phyloP scores from a whole-genome alignment of 1,140 invertebrate species.

The Drosophila subpulchrella region DNA sequence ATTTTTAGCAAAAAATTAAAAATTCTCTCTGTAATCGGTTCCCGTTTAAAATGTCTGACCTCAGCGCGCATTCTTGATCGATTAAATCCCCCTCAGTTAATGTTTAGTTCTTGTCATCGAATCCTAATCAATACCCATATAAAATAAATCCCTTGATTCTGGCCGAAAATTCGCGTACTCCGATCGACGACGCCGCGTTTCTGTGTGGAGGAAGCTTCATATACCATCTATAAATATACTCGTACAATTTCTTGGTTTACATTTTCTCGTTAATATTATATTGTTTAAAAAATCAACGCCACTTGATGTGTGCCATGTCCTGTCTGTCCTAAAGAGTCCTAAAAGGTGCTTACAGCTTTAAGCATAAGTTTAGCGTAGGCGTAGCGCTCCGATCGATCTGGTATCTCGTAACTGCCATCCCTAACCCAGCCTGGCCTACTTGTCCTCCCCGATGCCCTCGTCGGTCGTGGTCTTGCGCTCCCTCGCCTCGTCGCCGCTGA shows the following conservation, averaged over 20 bases:
- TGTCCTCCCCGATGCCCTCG: conserved; percentile 83
- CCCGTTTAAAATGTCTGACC: conserved; percentile 63
- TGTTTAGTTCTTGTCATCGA: conserved; percentile 35
- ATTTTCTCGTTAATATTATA: conserved; percentile 66
- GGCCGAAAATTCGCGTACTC: conserved; percentile 31
- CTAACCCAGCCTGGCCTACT: conserved; percentile 59
- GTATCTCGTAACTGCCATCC: too few relatives aligned
- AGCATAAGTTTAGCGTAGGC: conserved; percentile 53
- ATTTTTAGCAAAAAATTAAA: conserved; percentile 83
- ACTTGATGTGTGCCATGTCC: conserved; percentile 62
- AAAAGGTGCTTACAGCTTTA: conserved; percentile 52
- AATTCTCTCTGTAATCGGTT: conserved; percentile 45
- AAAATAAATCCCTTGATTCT: conserved; percentile 74
- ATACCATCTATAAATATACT: conserved; percentile 82
- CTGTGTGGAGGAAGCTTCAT: conserved; percentile 74
- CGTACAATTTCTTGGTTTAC: conserved; percentile 53
- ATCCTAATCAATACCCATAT: conserved; percentile 69
- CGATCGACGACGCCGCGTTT: conserved; percentile 28
- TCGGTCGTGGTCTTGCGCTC: conserved; percentile 79
- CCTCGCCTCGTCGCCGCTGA: conserved; percentile 77
- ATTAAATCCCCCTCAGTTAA: conserved; percentile 21
- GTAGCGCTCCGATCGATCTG: conserved; percentile 57
- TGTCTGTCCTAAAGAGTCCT: conserved; percentile 50
- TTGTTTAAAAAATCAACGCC: conserved; percentile 80
- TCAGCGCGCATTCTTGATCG: conserved; percentile 50